phyloP scores from a whole-genome alignment of 2,888 invertebrate species.

The Uloborus plumipes region DNA sequence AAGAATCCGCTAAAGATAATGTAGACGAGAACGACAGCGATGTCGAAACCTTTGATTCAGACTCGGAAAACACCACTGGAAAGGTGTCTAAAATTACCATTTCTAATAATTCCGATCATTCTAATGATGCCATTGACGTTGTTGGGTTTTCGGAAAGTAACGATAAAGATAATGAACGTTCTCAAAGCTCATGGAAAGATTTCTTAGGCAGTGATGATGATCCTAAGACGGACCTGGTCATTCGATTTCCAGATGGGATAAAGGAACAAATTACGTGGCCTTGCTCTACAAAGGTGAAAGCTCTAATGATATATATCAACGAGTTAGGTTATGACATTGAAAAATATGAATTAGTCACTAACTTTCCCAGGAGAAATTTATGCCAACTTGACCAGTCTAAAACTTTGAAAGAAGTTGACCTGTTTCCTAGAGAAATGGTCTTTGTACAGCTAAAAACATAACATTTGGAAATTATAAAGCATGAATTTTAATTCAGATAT shows the following conservation, averaged over 20 bases:
- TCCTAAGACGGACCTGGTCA: constrained; percentile 70
- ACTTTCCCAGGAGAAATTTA: constrained; percentile 72
- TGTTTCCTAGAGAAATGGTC: constrained; percentile 73
- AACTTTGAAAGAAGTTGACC: constrained; percentile 71
- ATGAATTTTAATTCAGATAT: too few relatives aligned
- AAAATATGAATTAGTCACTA: constrained; percentile 73
- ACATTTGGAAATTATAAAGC: neutral
- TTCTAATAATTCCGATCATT: constrained; percentile 44
- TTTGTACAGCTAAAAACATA: constrained; percentile 71
- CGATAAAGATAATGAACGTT: constrained; percentile 2
- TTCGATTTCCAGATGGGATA: constrained; percentile 73
- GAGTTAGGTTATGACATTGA: constrained; percentile 71
- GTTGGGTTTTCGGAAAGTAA: constrained; percentile 32
- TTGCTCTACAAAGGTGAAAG: constrained; percentile 72
- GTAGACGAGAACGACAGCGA: constrained; percentile 69
- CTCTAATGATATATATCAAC: constrained; percentile 70
- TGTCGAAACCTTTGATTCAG: constrained; percentile 72
- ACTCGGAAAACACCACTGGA: constrained; percentile 69
- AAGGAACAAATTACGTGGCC: constrained; percentile 71
- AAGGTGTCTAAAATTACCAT: constrained; percentile 18
- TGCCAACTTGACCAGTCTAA: constrained; percentile 70
- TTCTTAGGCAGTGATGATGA: constrained; percentile 67
- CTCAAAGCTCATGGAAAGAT: constrained; percentile 39
- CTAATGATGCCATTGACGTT: constrained; percentile 61
- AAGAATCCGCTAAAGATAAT: constrained; percentile 65